A percentile compares a stretch with the other conserved stretches of the same genome.
These are phyloP conservation scores for Stichodactyla helianthus DNA, from an alignment of 64 coral and sea anemone species.

Conservation along the genomic window DNA sequence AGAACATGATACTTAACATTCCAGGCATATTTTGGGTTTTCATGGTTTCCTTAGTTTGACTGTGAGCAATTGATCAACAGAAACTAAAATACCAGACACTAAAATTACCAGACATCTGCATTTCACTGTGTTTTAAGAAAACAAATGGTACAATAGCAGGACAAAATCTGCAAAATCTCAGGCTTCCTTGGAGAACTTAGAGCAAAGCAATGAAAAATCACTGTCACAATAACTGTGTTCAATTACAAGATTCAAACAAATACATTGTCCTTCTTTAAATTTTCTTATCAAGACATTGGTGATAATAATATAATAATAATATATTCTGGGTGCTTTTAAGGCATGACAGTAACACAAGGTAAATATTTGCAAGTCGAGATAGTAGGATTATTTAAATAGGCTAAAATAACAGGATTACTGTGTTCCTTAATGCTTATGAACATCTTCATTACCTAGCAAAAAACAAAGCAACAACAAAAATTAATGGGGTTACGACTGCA, in stretches of 20 bases:
- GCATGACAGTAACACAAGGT: neutral
- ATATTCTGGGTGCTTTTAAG: slow-evolving; percentile 1
- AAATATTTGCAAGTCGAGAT: neutral
- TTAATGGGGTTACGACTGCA: no score
- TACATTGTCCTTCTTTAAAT: neutral
- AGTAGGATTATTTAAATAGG: neutral
- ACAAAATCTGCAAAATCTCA: no score
- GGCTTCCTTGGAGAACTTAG: no score
- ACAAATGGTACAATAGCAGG: no score
- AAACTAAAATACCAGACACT: no score
- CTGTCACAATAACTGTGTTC: neutral
- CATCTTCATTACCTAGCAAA: neutral
- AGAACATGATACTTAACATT: no score
- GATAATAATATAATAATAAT: slow-evolving; percentile 1
- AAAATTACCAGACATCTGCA: no score
- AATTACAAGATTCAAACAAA: neutral
- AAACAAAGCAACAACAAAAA: neutral
- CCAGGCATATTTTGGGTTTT: no score
- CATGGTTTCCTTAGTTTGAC: no score
- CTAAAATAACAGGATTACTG: neutral
- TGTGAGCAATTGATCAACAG: no score
- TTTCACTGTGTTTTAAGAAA: no score
- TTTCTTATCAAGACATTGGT: neutral
- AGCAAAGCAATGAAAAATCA: neutral
- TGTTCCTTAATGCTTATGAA: neutral